Percentiles rank a stretch among this genome's conserved stretches.
phyloP scores from a whole-genome alignment of 2,797 vertebrate species.

The Bradypodion pumilum region DNA sequence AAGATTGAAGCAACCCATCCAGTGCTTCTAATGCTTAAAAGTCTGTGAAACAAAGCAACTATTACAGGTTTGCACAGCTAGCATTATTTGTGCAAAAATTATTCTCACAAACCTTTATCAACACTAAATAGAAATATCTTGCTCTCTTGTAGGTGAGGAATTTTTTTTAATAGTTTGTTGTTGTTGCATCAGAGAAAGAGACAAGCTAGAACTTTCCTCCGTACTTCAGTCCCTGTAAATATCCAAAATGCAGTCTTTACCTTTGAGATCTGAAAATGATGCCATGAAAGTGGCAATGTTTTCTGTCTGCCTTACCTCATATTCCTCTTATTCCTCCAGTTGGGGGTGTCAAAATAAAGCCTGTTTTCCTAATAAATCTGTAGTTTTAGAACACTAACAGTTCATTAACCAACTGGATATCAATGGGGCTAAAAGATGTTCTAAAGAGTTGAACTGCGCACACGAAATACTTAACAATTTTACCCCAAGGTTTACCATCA shows the following conservation, averaged over 20 bases:
- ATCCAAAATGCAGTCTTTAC: neutral
- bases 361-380: neutral
- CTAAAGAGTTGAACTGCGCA: neutral
- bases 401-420: neutral
- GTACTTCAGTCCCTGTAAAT: neutral
- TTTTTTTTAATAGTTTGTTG: too few relatives aligned
- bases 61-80: too few relatives aligned
- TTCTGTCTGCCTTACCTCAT: neutral
- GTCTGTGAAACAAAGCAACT: too few relatives aligned
- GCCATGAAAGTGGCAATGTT: neutral
- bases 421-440: neutral
- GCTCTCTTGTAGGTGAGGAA: too few relatives aligned
- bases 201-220: too few relatives aligned
- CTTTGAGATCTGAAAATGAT: neutral
- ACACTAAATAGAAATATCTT: too few relatives aligned
- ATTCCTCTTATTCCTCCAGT: neutral
- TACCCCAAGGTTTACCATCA: neutral
- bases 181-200: too few relatives aligned
- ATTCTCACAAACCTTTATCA: too few relatives aligned
- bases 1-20: too few relatives aligned
- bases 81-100: too few relatives aligned
- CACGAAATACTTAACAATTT: neutral
- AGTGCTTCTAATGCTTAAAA: too few relatives aligned
- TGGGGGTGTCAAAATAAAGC: neutral
- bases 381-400: too few relatives aligned